Percentiles rank a stretch among this genome's conserved stretches.
Conservation (phyloP, 2,113 vertebrate genomes). For the Rhineura floridana region DNA sequence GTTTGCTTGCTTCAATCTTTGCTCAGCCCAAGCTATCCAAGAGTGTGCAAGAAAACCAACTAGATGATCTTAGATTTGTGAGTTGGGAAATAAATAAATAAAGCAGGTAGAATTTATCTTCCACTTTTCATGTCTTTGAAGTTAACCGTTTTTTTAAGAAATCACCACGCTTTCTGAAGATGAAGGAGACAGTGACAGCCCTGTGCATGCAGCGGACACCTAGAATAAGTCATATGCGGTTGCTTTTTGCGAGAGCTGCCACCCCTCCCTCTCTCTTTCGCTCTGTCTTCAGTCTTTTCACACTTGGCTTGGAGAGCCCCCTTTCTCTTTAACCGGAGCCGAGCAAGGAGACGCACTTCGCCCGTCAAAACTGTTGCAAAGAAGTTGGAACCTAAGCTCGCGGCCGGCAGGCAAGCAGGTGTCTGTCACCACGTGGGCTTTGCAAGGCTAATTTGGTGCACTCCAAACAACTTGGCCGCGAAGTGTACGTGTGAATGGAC, state of each 20-base stretch:
- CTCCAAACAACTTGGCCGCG: background rate
- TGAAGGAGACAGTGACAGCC: background rate
- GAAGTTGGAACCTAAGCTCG: constrained; percentile 7
- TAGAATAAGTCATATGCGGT: background rate
- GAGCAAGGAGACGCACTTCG: background rate
- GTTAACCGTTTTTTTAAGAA: background rate
- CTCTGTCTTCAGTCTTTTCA: background rate
- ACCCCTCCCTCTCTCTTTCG: background rate
- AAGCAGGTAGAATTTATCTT: background rate
- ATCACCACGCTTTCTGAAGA: background rate
- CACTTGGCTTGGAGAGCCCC: background rate
- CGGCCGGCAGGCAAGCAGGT: background rate
- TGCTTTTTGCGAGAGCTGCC: too few relatives aligned
- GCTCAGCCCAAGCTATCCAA: background rate
- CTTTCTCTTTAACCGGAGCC: background rate
- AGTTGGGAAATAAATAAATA: background rate
- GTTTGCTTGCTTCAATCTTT: background rate
- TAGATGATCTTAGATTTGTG: background rate
- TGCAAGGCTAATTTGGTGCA: background rate
- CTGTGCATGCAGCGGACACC: background rate
- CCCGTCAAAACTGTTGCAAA: background rate
- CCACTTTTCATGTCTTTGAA: background rate
- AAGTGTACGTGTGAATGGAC: too few relatives aligned
- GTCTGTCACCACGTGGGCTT: background rate
- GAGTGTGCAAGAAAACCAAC: background rate